These are phyloP conservation scores for Nilaparvata lugens DNA, from an alignment of 1,140 invertebrate species.

Conservation along the genomic window DNA sequence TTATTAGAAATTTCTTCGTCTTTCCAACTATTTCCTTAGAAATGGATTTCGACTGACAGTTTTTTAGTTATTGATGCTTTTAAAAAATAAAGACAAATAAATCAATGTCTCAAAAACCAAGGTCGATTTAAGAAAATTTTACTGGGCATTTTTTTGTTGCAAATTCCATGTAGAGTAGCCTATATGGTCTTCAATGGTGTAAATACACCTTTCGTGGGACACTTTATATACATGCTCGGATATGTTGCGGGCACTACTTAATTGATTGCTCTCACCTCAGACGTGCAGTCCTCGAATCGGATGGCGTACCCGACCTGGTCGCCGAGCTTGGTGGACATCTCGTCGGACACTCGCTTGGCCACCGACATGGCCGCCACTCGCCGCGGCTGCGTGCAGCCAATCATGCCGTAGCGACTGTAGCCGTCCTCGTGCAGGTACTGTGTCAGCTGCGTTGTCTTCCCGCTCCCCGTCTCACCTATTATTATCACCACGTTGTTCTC, in stretches of 20 bases:
- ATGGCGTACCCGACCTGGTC: constrained; percentile 96
- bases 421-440: constrained; percentile 98
- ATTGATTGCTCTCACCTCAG: constrained; percentile 47
- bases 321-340: constrained; percentile 84
- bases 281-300: constrained; percentile 98
- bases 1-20: too few species aligned
- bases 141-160: too few species aligned
- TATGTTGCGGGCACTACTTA: neutral
- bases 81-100: too few species aligned
- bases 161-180: too few species aligned
- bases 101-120: too few species aligned
- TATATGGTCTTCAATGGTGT: too few species aligned
- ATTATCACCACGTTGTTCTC: constrained; percentile 95
- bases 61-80: too few species aligned
- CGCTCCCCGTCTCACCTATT: constrained; percentile 94
- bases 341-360: constrained; percentile 96
- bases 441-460: constrained; percentile 98
- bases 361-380: constrained; percentile 98
- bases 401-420: constrained; percentile 85
- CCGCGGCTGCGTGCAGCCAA: constrained; percentile 72
- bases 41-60: too few species aligned
- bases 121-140: too few species aligned
- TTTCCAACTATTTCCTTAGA: too few species aligned
- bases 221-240: too few species aligned
- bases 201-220: too few species aligned